Evolutionary conservation across 2,113 vertebrate species (phyloP).

Genomic region (Halichoerus grypus): DNA sequence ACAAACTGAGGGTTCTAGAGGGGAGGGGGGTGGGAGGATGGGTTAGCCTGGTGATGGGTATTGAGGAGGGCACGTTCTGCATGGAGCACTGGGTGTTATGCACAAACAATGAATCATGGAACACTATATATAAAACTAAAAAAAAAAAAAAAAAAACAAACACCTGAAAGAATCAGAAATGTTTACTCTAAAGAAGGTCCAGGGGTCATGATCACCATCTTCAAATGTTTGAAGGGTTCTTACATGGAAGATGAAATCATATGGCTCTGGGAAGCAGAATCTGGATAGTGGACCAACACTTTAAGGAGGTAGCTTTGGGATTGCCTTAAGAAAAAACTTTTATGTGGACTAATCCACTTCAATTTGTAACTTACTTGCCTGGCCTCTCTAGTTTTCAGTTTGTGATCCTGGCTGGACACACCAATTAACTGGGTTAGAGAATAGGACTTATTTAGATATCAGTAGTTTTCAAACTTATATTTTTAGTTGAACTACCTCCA

Average conservation of each 20-base stretch:
- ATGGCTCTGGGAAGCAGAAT: neutral
- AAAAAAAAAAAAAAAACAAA: neutral
- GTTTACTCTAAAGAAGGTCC: neutral
- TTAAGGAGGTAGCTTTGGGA: neutral
- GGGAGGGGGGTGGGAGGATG: too few relatives aligned
- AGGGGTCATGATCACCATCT: neutral
- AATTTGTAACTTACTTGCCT: neutral
- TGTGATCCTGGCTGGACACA: neutral
- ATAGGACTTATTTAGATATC: neutral
- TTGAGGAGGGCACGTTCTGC: too few relatives aligned
- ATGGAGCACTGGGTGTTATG: too few relatives aligned
- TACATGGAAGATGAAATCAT: neutral
- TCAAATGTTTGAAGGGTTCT: slow-evolving; percentile 18
- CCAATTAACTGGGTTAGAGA: neutral
- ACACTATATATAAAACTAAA: too few relatives aligned
- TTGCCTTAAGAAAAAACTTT: neutral
- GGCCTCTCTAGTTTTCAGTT: neutral
- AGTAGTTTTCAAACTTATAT: neutral
- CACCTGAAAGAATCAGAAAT: neutral
- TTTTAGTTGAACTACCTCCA: neutral
- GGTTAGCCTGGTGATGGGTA: too few relatives aligned
- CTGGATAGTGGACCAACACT: neutral
- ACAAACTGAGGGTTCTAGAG: too few relatives aligned
- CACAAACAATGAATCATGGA: too few relatives aligned
- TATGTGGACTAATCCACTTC: neutral